Evolutionary conservation across 2,797 vertebrate species (phyloP).

Genomic region (Argya squamiceps): DNA sequence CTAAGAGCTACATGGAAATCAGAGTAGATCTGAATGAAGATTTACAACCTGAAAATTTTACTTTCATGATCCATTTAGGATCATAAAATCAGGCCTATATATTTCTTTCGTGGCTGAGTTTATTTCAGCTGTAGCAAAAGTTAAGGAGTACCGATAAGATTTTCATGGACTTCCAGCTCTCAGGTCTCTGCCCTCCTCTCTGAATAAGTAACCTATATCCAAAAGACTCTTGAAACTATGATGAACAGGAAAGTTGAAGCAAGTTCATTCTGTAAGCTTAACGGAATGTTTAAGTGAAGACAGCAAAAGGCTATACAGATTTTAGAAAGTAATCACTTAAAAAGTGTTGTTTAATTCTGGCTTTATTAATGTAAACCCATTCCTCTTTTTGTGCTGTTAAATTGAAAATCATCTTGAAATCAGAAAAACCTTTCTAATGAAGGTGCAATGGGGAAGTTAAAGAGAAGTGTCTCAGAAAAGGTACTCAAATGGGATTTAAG

Average conservation of each 20-base stretch:
- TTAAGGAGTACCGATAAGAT: not conserved
- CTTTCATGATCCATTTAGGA: not conserved
- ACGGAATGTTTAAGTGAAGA: not conserved
- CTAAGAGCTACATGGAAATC: not conserved
- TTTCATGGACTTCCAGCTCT: not conserved
- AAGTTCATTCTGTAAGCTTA: not conserved
- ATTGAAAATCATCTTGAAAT: not conserved
- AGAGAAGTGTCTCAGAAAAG: not conserved
- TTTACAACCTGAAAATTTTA: not conserved
- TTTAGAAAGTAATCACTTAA: not conserved
- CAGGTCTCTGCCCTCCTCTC: not conserved
- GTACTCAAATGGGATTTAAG: not conserved
- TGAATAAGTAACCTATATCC: not conserved
- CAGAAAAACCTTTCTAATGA: not conserved
- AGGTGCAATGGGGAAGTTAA: not conserved
- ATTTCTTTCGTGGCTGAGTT: not conserved
- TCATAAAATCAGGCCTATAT: not conserved
- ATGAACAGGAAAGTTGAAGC: not conserved
- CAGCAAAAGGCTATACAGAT: not conserved
- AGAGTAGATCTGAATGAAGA: not conserved
- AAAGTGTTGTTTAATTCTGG: not conserved
- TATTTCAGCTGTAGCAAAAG: not conserved
- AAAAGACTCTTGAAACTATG: not conserved
- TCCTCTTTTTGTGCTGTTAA: not conserved
- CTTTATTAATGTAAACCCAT: not conserved